Evolutionary conservation across 2,888 invertebrate genomes (phyloP).

Genomic region (Pyrochroa serraticornis): DNA sequence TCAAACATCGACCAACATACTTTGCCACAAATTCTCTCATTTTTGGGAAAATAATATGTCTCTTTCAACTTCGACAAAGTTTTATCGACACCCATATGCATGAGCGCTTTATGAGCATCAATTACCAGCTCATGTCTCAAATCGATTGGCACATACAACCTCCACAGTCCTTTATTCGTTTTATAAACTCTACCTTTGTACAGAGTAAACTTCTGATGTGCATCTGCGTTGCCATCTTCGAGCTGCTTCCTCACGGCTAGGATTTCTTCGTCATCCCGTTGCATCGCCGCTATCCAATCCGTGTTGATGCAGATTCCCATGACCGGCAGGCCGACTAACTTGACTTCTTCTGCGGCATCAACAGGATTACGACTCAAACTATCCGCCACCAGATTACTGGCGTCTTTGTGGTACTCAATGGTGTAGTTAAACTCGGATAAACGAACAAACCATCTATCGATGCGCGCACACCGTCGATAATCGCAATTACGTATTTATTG

Average conservation of each 20-base stretch:
- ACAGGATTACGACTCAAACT: constrained; percentile 26
- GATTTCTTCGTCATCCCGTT: constrained; percentile 7
- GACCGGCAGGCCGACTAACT: constrained; percentile 22
- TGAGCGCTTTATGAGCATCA: too few relatives aligned
- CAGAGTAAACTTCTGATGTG: constrained; percentile 3
- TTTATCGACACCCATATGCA: too few relatives aligned
- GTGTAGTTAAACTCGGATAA: constrained; percentile 6
- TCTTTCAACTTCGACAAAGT: too few relatives aligned
- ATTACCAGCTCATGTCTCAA: too few relatives aligned
- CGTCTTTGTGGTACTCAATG: constrained; percentile 27
- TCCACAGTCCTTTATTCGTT: constrained; percentile 14
- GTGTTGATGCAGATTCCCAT: constrained; percentile 24
- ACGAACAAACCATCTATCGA: too few relatives aligned
- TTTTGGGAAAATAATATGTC: too few relatives aligned
- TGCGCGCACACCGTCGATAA: background rate
- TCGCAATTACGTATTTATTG: too few relatives aligned
- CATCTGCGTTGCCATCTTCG: background rate
- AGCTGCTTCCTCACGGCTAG: too few relatives aligned
- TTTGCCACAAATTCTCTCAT: too few relatives aligned
- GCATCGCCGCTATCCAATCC: constrained; percentile 31
- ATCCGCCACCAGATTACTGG: constrained; percentile 24
- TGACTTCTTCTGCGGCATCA: constrained; percentile 15
- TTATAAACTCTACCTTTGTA: constrained; percentile 28
- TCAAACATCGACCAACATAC: too few relatives aligned
- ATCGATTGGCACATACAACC: constrained; percentile 25